A percentile compares a stretch with the other conserved stretches of the same genome.
phyloP scores from a whole-genome alignment of 2,888 invertebrate genomes.

The Oxytorus armatus region DNA sequence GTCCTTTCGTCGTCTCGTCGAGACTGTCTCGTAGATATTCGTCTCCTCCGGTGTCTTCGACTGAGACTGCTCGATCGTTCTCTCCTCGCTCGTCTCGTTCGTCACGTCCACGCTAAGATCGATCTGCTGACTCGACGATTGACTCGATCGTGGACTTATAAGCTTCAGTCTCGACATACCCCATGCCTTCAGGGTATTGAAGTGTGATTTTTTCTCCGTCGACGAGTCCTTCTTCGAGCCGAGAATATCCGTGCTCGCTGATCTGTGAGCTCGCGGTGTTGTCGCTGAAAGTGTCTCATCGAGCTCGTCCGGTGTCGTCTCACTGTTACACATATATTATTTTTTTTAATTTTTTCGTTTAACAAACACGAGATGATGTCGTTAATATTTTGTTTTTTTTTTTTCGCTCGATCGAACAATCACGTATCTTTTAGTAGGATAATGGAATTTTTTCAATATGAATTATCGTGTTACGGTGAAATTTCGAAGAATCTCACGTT shows the following conservation, averaged over 20 bases:
- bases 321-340: constrained; percentile 77
- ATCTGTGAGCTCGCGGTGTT: constrained; percentile 79
- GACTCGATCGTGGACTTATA: constrained; percentile 86
- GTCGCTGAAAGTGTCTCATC: constrained; percentile 75
- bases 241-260: constrained; percentile 89
- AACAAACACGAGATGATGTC: background rate
- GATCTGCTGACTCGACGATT: constrained; percentile 78
- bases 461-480: too few species aligned
- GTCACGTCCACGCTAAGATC: constrained; percentile 77
- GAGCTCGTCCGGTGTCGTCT: constrained; percentile 77
- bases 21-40: constrained; percentile 89
- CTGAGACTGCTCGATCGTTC: constrained; percentile 57
- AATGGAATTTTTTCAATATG: background rate
- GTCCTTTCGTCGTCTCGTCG: constrained; percentile 88
- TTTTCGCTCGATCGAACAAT: too few species aligned
- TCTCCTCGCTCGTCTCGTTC: constrained; percentile 62
- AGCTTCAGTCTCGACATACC: constrained; percentile 91
- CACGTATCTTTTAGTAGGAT: background rate
- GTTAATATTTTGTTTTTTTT: background rate
- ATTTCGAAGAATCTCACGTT: too few species aligned
- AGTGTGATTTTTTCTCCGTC: constrained; percentile 89
- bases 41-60: constrained; percentile 84
- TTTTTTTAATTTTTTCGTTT: too few species aligned
- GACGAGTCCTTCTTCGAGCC: constrained; percentile 88
- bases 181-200: constrained; percentile 94